phyloP scores from a whole-genome alignment of 2,113 vertebrate species.

The Pluvialis apricaria region DNA sequence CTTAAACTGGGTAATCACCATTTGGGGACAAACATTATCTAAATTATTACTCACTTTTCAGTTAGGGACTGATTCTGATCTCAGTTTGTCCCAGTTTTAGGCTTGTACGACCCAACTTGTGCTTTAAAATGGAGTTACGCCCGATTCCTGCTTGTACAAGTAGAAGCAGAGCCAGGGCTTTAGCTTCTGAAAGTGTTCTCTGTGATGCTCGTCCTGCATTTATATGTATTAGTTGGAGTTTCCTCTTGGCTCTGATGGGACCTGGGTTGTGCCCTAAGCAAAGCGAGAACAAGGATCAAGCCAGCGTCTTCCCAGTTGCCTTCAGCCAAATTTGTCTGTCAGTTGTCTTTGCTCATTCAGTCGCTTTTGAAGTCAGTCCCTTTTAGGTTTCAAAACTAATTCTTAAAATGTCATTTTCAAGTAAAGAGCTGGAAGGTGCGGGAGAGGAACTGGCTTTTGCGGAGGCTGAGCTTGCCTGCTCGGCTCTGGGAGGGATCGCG shows the following conservation, averaged over 20 bases:
- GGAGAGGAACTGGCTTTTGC: background rate
- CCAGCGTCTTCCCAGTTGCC: background rate
- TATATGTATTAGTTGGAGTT: background rate
- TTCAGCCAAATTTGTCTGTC: constrained; percentile 32
- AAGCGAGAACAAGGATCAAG: constrained; percentile 29
- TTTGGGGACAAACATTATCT: constrained; percentile 37
- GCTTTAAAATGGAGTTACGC: background rate
- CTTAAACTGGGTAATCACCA: constrained; percentile 17
- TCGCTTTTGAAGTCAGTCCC: constrained; percentile 22
- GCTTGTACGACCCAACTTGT: background rate
- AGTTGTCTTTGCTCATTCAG: background rate
- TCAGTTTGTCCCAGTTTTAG: background rate
- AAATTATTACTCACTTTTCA: constrained; percentile 32
- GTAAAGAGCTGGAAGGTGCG: background rate
- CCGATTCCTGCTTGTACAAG: background rate
- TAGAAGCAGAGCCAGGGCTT: background rate
- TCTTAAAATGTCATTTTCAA: background rate
- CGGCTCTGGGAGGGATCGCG: background rate
- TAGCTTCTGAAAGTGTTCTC: background rate
- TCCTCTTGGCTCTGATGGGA: background rate
- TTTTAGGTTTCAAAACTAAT: constrained; percentile 12
- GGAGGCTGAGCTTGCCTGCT: background rate
- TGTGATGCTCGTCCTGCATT: background rate
- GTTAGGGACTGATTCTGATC: background rate
- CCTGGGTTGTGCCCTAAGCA: background rate